These are phyloP conservation scores for Leptatherina wallacei DNA, from an alignment of 2,797 vertebrate species.

Conservation along the genomic window DNA sequence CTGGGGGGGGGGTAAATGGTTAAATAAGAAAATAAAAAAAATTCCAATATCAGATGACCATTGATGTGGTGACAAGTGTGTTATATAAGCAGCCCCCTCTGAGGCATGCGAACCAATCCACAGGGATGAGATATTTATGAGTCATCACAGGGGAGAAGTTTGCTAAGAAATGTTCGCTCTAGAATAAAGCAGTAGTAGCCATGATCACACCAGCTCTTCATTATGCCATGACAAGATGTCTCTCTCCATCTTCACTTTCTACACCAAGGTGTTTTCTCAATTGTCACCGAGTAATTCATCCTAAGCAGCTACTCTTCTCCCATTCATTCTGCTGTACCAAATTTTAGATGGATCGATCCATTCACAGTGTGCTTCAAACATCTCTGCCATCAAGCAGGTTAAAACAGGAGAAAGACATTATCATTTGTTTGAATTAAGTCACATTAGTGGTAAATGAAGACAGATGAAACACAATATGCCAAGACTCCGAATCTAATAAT, in stretches of 20 bases:
- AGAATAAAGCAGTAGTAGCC: conserved; percentile 8
- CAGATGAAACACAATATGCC: conserved; percentile 65
- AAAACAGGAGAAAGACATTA: conserved; percentile 53
- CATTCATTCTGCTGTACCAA: conserved; percentile 26
- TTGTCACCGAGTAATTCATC: conserved; percentile 34
- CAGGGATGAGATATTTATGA: conserved; percentile 46
- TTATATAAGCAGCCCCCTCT: conserved; percentile 28
- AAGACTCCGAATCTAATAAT: conserved; percentile 53
- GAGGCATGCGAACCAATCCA: conserved; percentile 47
- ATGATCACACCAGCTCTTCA: conserved; percentile 1
- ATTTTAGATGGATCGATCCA: conserved; percentile 51
- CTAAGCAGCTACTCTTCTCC: conserved; percentile 28
- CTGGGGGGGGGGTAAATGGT: conserved; percentile 68
- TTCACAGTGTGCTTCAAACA: conserved; percentile 50
- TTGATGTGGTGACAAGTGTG: conserved; percentile 37
- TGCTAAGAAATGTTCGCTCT: conserved; percentile 25
- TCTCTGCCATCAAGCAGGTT: conserved; percentile 62
- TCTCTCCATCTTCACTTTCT: neutral
- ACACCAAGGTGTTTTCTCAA: conserved; percentile 4
- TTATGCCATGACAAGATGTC: neutral
- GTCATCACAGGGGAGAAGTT: conserved; percentile 23
- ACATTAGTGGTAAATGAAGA: conserved; percentile 75
- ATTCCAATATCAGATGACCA: conserved; percentile 12
- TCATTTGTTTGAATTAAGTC: conserved; percentile 76
- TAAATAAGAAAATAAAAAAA: conserved; percentile 3